Base-by-base conservation (phyloP, 2,797 vertebrate species). In the Melanotaenia trifasciata region DNA sequence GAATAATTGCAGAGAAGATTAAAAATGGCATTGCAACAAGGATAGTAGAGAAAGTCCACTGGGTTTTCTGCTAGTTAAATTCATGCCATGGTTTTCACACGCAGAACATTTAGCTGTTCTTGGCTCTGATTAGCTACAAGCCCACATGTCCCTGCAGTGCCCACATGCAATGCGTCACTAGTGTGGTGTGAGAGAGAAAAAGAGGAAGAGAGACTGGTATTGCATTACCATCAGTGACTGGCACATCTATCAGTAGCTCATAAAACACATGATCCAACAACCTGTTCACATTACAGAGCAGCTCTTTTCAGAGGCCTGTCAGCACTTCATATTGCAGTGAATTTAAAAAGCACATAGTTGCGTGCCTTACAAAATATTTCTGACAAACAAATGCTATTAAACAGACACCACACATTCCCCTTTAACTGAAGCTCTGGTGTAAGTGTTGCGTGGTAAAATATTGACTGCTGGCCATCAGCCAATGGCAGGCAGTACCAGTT, bases 371-470 rank as follows among this genome's bases (percentile, higher is more conserved):
- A 50, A 71, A 62, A 71, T 64, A 47, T 47, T 32, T 6, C 26
- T 2, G 1, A 36, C 60, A 71, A 74, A 65, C 64, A 71, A 66
- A 69, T n/a, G 53, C 38, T 28, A 4, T 32, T 3, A 62, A 24
- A 9, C 32, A 2, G 67, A 64, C 58, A 1, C 43, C 35, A 28
- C 38, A 32, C 26, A 32, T 70, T 72, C 59, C 59, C 33, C 78
- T 80, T 59, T 68, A 58, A 72, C 77, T 81, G 75, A n/a, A 11
- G 70, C 70, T 30, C 43, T 72, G 74, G 54, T 73, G 63, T 89
- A 79, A 88, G 85, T 64, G 78, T 51, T 32, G 69, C 65, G 64
- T 88, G 2, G 82, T 87, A 88, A 86, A 92, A 88, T 89, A 92
- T 92, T 85, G 89, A 92, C 85, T 81, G 20, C 64, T 86, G 84